Conservation (phyloP, 2,888 invertebrate genomes). For the Caenorhabditis becei region DNA sequence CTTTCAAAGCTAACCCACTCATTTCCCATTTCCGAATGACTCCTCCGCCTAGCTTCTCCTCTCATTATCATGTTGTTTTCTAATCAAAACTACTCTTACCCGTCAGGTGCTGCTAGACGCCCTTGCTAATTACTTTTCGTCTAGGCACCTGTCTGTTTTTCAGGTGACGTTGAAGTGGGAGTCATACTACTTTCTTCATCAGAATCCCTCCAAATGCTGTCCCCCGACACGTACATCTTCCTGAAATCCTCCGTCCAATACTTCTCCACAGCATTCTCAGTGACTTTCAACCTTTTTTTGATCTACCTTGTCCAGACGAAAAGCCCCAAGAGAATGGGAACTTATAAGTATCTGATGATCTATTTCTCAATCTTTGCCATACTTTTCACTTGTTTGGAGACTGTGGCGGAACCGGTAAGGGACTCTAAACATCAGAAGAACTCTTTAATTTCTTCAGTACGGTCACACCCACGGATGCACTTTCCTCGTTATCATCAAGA, state of each 20-base stretch:
- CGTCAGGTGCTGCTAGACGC: too few relatives aligned
- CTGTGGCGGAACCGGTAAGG: not conserved
- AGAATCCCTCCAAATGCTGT: not conserved
- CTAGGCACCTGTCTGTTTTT: too few relatives aligned
- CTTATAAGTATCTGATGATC: not conserved
- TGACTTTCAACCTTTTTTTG: not conserved
- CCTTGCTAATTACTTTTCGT: too few relatives aligned
- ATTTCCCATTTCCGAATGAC: too few relatives aligned
- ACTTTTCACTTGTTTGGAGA: constrained; percentile 6
- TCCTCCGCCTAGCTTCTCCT: too few relatives aligned
- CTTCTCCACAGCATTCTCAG: not conserved
- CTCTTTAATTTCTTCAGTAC: not conserved
- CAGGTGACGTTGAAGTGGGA: too few relatives aligned
- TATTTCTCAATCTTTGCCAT: not conserved
- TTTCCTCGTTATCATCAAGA: constrained; percentile 1
- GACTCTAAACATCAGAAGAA: not conserved
- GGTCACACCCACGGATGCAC: constrained; percentile 9
- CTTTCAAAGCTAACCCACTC: too few relatives aligned
- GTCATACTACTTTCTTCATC: not conserved
- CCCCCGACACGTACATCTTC: not conserved
- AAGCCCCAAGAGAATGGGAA: not conserved
- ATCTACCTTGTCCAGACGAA: not conserved
- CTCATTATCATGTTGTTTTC: too few relatives aligned
- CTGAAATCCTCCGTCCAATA: not conserved
- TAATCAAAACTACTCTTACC: too few relatives aligned